Evolutionary conservation across 2,113 vertebrate genomes (phyloP), one percentile per base, ranked within the genome.

Genomic region (Nanorana parkeri): DNA sequence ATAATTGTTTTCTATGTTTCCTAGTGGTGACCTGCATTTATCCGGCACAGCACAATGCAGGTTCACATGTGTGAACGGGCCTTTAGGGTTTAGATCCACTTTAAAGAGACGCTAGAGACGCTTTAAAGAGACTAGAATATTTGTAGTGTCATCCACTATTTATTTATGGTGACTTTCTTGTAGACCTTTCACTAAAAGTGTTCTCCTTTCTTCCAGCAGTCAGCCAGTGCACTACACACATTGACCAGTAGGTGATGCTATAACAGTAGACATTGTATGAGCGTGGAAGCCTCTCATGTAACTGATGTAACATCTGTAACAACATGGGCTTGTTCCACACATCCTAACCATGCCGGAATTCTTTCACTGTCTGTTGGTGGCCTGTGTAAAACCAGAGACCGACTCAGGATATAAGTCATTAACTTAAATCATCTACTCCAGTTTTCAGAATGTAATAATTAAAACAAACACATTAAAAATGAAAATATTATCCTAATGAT

Each of bases 171-270:
- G 1, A 47, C 41, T 47, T 47, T 10, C 41, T 15, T 47, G 41
- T 47, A 47, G 13, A 36, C 32, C 32, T 36, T 36, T 36, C 8
- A 13, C 11, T 11, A 47, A 15, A 47, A 47, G 1, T 47, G 13
- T 47, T 10, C 41, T 47, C 4, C 32, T 36, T 36, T 36, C 32
- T 36, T 36, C 10, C 4, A 74, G 5, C 58, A 13, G 60, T 10
- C 36, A 17, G 3, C 23, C 32, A 17, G 3, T 73, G 68, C 28
- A 41, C 41, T 82, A 5, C 41, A 11, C 19, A 67, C 32, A 56
- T 66, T 1, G 4, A 72, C 91, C 95, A 92, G 90, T 88, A 94
- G 94, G 90, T 91, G 94, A 94, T 21, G 86, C 81, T 68, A 21
- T 24, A 55, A 74, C 21, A 41, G 61, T 74, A 41, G 11, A 11